phyloP scores from a whole-genome alignment of 1,140 invertebrate species.

The Drosophila nigromelanica region DNA sequence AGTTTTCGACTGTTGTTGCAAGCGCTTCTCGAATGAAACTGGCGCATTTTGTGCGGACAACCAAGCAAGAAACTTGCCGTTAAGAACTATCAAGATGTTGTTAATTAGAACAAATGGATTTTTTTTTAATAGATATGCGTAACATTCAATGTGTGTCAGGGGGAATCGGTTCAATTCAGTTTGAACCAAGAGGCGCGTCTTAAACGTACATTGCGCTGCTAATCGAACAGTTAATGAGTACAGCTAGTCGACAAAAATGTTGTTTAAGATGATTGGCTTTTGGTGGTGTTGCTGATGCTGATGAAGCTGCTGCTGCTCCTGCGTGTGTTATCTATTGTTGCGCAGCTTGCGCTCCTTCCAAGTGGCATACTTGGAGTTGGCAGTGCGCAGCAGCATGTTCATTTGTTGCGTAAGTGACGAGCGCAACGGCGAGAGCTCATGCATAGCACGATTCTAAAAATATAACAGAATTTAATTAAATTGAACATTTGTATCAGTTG shows the following conservation, averaged over 20 bases:
- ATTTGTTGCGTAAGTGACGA: constrained; percentile 93
- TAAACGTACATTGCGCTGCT: too few species aligned
- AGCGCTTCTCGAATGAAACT: constrained; percentile 30
- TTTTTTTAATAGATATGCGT: background rate
- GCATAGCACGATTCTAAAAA: constrained; percentile 89
- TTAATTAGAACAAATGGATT: constrained; percentile 33
- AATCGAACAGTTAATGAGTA: constrained; percentile 15
- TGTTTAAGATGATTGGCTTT: constrained; percentile 30
- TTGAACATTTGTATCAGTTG: background rate
- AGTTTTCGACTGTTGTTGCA: constrained; percentile 14
- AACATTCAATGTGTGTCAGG: constrained; percentile 25
- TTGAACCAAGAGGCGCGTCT: constrained; percentile 24
- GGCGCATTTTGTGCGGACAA: background rate
- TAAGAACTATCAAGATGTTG: constrained; percentile 15
- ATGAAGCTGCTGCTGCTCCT: constrained; percentile 10
- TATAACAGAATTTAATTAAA: background rate
- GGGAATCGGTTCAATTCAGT: constrained; percentile 58
- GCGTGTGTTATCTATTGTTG: constrained; percentile 74
- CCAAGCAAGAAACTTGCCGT: constrained; percentile 25
- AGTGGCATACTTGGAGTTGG: constrained; percentile 91
- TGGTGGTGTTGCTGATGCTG: constrained; percentile 6
- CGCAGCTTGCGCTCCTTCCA: constrained; percentile 91
- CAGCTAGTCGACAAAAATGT: constrained; percentile 52
- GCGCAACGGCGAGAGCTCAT: constrained; percentile 91
- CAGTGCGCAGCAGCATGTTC: constrained; percentile 92